A percentile compares a stretch with the other conserved stretches of the same genome.
Conservation (phyloP, 2,113 vertebrate species). For the Xyliphius kryptos region DNA sequence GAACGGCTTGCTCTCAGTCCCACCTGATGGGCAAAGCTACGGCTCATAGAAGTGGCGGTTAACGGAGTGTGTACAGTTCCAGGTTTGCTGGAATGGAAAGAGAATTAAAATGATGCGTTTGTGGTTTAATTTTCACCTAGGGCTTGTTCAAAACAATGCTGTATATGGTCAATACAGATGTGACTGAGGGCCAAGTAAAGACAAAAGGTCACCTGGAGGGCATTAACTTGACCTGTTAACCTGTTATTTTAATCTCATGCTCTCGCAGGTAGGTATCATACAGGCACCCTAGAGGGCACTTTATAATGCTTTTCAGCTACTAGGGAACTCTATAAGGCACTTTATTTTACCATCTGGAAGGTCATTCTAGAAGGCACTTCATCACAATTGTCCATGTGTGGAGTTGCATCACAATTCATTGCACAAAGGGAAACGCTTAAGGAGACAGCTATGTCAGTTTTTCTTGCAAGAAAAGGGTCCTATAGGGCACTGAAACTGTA, state of each 20-base stretch:
- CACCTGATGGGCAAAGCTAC: not conserved
- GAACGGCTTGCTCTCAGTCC: not conserved
- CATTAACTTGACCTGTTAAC: too few species aligned
- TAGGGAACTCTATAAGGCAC: not conserved
- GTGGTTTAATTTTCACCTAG: not conserved
- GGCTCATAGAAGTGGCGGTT: not conserved
- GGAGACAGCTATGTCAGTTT: too few species aligned
- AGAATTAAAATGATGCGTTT: not conserved
- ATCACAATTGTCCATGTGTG: too few species aligned
- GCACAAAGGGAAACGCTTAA: too few species aligned
- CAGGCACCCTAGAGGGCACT: not conserved
- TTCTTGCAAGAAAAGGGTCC: not conserved
- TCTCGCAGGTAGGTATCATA: not conserved
- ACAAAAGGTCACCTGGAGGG: not conserved
- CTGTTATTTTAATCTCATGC: too few species aligned
- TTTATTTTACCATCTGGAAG: not conserved
- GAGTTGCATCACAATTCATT: too few species aligned
- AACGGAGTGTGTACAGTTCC: not conserved
- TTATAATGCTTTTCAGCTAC: not conserved
- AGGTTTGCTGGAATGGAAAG: not conserved
- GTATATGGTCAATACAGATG: not conserved
- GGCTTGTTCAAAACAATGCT: not conserved
- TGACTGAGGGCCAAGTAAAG: not conserved
- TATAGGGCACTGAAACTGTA: not conserved
- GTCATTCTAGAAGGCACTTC: too few species aligned